Conservation (phyloP, 1,140 invertebrate genomes). For the Maconellicoccus hirsutus region DNA sequence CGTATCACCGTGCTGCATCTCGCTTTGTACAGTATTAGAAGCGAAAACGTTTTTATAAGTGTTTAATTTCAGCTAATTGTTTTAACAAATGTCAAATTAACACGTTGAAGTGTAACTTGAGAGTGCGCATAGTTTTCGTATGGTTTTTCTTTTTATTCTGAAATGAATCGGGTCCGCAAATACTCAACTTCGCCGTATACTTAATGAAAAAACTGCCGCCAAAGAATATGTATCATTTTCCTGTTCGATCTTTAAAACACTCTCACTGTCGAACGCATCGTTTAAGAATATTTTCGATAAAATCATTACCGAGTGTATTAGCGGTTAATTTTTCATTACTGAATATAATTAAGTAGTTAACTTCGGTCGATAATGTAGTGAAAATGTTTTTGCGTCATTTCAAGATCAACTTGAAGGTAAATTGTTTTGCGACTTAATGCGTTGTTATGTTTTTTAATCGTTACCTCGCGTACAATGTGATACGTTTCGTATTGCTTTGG, state of each 20-base stretch:
- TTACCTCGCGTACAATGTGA: too few relatives aligned
- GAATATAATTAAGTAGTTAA: neutral
- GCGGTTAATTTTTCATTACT: neutral
- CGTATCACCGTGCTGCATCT: neutral
- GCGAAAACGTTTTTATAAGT: neutral
- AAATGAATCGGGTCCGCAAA: constrained; percentile 3
- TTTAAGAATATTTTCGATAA: neutral
- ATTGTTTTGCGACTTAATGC: neutral
- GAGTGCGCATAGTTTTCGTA: neutral
- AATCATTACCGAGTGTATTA: neutral
- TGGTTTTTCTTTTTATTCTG: neutral
- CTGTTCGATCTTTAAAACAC: neutral
- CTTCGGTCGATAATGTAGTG: neutral
- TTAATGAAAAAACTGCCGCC: neutral
- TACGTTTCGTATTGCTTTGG: too few relatives aligned
- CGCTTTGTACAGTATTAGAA: neutral
- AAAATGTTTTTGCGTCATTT: neutral
- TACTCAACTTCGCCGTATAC: neutral
- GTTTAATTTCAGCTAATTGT: neutral
- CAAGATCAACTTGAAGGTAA: neutral
- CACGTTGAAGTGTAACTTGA: neutral
- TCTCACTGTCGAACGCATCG: neutral
- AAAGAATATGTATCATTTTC: neutral
- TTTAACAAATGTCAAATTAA: neutral
- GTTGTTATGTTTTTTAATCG: neutral